phyloP scores from a whole-genome alignment of 1,140 invertebrate genomes.

The Heliconius himera region DNA sequence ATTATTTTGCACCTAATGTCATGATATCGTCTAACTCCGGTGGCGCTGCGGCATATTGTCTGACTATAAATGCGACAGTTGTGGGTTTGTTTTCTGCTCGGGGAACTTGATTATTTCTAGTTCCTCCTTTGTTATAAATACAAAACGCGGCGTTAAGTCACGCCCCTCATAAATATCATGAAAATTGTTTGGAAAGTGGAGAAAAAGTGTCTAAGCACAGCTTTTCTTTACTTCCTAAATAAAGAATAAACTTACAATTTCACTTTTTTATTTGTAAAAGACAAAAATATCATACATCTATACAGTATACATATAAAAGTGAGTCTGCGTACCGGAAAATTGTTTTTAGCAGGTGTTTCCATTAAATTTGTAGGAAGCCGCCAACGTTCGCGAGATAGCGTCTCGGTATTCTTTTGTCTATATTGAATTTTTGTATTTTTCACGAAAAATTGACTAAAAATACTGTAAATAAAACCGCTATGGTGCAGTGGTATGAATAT shows the following conservation, averaged over 20 bases:
- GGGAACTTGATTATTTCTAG: too few species aligned
- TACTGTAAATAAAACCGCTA: neutral
- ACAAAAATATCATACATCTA: slow-evolving; percentile 15
- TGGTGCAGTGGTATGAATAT: neutral
- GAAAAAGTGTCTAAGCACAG: too few species aligned
- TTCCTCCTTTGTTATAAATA: too few species aligned
- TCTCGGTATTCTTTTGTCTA: slow-evolving; percentile 14
- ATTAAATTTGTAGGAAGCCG: slow-evolving; percentile 27
- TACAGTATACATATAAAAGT: slow-evolving; percentile 17
- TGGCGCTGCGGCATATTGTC: too few species aligned
- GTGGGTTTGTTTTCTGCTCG: too few species aligned
- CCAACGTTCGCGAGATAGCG: neutral
- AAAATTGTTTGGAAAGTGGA: too few species aligned
- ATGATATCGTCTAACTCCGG: too few species aligned
- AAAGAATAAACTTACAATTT: neutral
- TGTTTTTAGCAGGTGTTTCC: slow-evolving; percentile 38
- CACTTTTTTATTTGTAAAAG: slow-evolving; percentile 25
- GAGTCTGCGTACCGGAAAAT: slow-evolving; percentile 34
- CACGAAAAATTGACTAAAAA: neutral
- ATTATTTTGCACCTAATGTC: too few species aligned
- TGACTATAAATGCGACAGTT: too few species aligned
- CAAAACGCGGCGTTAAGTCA: too few species aligned
- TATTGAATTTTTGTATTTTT: slow-evolving; percentile 10
- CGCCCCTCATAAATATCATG: too few species aligned
- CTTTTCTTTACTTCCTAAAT: too few species aligned